Evolutionary conservation across 2,113 vertebrate genomes (phyloP).

Genomic region (Siniperca chuatsi): DNA sequence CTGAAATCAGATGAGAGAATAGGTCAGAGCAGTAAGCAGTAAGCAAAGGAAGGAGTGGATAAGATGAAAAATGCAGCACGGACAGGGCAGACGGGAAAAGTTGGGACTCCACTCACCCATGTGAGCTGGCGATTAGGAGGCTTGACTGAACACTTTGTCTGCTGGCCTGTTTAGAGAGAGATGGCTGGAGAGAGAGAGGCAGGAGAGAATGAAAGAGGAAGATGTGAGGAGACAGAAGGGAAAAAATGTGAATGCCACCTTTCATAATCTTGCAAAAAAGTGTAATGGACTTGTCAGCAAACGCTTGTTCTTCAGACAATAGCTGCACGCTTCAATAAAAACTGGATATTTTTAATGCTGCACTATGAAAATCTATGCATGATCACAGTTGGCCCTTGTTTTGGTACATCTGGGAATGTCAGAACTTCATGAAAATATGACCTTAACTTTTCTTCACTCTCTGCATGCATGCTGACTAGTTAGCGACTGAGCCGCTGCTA

Average conservation of each 20-base stretch:
- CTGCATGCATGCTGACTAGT: constrained; percentile 46
- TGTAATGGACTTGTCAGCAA: constrained; percentile 74
- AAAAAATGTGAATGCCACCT: constrained; percentile 78
- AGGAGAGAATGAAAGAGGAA: constrained; percentile 72
- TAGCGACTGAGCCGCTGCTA: constrained; percentile 61
- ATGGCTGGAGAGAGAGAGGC: constrained; percentile 62
- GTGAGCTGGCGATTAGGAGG: constrained; percentile 81
- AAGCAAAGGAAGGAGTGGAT: constrained; percentile 52
- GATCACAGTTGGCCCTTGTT: constrained; percentile 33
- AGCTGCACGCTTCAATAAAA: constrained; percentile 55
- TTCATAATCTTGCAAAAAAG: constrained; percentile 72
- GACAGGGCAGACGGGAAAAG: constrained; percentile 79
- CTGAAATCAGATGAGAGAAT: constrained; percentile 36
- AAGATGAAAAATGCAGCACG: constrained; percentile 73
- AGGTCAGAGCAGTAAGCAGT: constrained; percentile 33
- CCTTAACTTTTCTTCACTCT: constrained; percentile 65
- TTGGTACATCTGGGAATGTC: constrained; percentile 43
- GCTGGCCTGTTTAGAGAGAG: constrained; percentile 82
- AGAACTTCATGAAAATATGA: constrained; percentile 62
- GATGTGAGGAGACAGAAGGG: constrained; percentile 75
- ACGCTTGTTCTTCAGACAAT: constrained; percentile 72
- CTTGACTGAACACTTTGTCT: constrained; percentile 85
- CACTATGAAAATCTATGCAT: background rate
- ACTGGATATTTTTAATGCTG: constrained; percentile 46
- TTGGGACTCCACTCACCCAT: constrained; percentile 83